A percentile compares a stretch with the other conserved stretches of the same genome.
Conservation (phyloP, 2,888 invertebrate species). For the Cataglyphis livida region DNA sequence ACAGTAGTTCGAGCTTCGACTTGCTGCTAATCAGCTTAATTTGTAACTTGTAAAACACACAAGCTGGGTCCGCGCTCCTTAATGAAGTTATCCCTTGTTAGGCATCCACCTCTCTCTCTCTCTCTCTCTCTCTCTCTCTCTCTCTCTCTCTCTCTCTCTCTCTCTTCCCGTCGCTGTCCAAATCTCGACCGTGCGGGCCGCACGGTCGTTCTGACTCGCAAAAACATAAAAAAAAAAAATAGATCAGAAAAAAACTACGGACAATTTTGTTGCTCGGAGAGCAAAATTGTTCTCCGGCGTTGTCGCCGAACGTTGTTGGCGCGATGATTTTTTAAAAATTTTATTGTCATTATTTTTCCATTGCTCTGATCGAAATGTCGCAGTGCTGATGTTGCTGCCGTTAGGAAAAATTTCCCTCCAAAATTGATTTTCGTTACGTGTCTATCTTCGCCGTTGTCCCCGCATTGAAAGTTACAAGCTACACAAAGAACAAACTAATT, state of each 20-base stretch:
- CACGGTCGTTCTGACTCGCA: slow-evolving; percentile 8
- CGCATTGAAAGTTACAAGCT: slow-evolving; percentile 46
- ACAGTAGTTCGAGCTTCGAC: slow-evolving; percentile 73
- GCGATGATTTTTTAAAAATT: slow-evolving; percentile 33
- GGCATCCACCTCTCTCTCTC: slow-evolving; percentile 82
- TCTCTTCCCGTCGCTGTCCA: slow-evolving; percentile 31
- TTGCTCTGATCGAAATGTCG: slow-evolving; percentile 28
- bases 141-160: neutral
- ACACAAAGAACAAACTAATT: slow-evolving; percentile 55
- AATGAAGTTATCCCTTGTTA: slow-evolving; percentile 85
- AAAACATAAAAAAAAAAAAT: slow-evolving; percentile 15
- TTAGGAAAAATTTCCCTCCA: slow-evolving; percentile 21
- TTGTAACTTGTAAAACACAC: slow-evolving; percentile 86
- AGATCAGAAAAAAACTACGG: slow-evolving; percentile 14
- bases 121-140: neutral
- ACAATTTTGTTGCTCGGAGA: slow-evolving; percentile 36
- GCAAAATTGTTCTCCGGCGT: slow-evolving; percentile 29
- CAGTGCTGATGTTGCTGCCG: neutral
- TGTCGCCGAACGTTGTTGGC: slow-evolving; percentile 5
- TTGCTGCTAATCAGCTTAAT: slow-evolving; percentile 85
- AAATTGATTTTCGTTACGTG: slow-evolving; percentile 46
- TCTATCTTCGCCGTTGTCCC: slow-evolving; percentile 50
- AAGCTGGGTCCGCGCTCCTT: slow-evolving; percentile 80
- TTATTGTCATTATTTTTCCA: slow-evolving; percentile 42
- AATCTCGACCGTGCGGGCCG: slow-evolving; percentile 58